Evolutionary conservation across 2,113 vertebrate genomes (phyloP), one percentile per base, ranked within the genome.

Genomic region (Paralichthys olivaceus): DNA sequence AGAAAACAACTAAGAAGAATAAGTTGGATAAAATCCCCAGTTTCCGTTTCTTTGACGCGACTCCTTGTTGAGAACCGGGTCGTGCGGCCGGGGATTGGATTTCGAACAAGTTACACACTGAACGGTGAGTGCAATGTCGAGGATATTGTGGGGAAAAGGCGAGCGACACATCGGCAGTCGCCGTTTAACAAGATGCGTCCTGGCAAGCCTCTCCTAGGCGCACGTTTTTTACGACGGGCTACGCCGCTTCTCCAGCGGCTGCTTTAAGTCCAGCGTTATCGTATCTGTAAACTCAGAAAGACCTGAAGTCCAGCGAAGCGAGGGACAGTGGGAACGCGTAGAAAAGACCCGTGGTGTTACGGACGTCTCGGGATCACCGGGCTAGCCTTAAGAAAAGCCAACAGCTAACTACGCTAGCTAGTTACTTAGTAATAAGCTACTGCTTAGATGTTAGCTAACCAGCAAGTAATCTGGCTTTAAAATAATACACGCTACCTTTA

Each of bases 1-100:
- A 72, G 86, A 86, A 91, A 90, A 91, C 83, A 93, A 86, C 82
- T 91, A 85, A 75, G 84, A 81, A 81, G 83, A 91, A 89, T 86
- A 93, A 90, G 89, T 90, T 90, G 89, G 89, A 90, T 89, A 90
- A 86, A 90, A 87, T 64, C 56, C 77, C 54, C 29, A 0, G 47
- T 89, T 76, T 53, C 65, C 14, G 59, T 63, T 60, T 51, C 66
- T 90, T 88, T 73, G 80, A 82, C 29, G 71, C 72, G 76, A 65
- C 40, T 69, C 56, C 61, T 84, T 40, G 85, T 28, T 68, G 7
- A 28, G 62, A 83, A 56, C 28, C 59, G n/a, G 1, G 40, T n/a
- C 2, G 53, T 34, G 60, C 17, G 29, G 17, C 45, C 29, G 72
- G 40, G 77, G 65, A 59, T 79, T 26, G 87, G 87, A 81, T 79